Evolutionary conservation across 2,113 vertebrate genomes (phyloP), one percentile per base, ranked within the genome.

Genomic region (Ibidorhyncha struthersii): DNA sequence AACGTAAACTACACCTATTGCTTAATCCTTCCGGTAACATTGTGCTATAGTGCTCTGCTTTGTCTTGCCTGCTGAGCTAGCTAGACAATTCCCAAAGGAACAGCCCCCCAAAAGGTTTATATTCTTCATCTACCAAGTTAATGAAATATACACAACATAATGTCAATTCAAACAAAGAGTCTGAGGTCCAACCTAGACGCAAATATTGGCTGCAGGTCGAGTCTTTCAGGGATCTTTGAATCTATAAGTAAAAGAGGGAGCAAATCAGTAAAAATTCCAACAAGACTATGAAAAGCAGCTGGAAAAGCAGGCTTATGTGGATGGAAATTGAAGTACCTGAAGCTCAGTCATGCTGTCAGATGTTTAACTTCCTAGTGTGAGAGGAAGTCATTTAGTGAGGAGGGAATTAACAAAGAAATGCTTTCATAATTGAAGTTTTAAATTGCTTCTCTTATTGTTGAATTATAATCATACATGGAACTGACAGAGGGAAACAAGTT

Each of bases 351-450:
- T 43, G 56, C 89, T 97, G 82, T 93, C 79, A 94, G 79, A 81
- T 86, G 66, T 94, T 97, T 89, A 88, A 94, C 84, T 96, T 96
- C 95, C 93, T 86, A 88, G 82, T 30, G 11, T 80, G 95, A 96
- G 84, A 96, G 89, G 94, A 95, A 96, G 84, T 55, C 27, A 90
- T 94, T 96, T 93, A 82, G 82, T 78, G 38, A 4, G 72, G 72
- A 94, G 82, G 77, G 74, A 95, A 96, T 95, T 96, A 97, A 63
- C 82, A 83, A 87, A 93, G 78, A 91, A 89, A 86, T 82, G 66
- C 21, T 87, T 86, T 91, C 89, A 67, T 96, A 97, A 96, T 93
- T 93, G 88, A 89, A 80, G 50, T 77, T 92, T 89, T 58, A 93
- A 96, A 93, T 92, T 93, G 88, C 91, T 85, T 80, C 90, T 97